Evolutionary conservation across 2,113 vertebrate genomes (phyloP), one percentile per base, ranked within the genome.

Genomic region (Coregonus clupeaformis): DNA sequence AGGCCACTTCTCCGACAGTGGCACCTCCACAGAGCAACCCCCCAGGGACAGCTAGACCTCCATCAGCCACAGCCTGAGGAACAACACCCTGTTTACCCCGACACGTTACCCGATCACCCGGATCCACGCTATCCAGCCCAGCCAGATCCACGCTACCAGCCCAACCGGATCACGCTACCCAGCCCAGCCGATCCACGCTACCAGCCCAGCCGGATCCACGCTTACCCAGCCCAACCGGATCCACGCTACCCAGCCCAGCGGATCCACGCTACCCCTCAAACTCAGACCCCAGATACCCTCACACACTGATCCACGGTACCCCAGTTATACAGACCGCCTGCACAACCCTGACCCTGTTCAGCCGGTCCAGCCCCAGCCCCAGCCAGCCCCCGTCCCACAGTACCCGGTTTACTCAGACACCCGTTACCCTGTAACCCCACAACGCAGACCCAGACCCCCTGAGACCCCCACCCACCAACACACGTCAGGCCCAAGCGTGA

Each of bases 401-500:
- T 6, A 55, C 32, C 65, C 65, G 13, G 27, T 67, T 13, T 74
- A 65, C 14, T 69, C 78, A 24, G 78, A 71, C 25, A 62, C 36
- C 30, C 84, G 70, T 65, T 84, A 86, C 36, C 57, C 83, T 0
- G 78, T 88, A 49, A 90, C 89, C 1, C 82, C 91, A 60, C 86
- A 73, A 24, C 77, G 79, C 49, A 87, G 84, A 71, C 91, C 87
- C 27, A 79, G 80, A 14, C 76, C 70, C 7, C 82, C 78, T 4
- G 76, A 90, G 0, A 71, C 74, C 4, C 91, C 91, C 0, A n/a
- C 85, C 69, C 93, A 93, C 76, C 74, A 69, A 25, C 91, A 93
- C 76, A 84, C 85, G 4, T 82, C 91, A 0, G 89, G 90, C 36
- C 88, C 91, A 71, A 89, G 83, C 82, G 93, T 94, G 69, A 82